Evolutionary conservation across 2,797 vertebrate genomes (phyloP), one percentile per base, ranked within the genome.

Genomic region (Mycteria americana): DNA sequence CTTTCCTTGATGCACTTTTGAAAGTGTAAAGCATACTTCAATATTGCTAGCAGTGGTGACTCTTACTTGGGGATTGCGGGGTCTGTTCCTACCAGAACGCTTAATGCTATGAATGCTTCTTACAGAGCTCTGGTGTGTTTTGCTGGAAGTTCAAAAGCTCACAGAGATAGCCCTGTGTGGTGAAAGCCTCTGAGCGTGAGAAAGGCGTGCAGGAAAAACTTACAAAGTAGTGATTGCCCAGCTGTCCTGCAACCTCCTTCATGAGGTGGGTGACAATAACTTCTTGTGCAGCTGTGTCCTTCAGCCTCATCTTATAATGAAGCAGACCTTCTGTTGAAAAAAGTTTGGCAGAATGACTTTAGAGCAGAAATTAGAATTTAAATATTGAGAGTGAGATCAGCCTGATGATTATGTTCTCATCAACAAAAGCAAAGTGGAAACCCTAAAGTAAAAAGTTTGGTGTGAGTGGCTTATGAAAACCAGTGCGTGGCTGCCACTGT

Each of bases 401-500:
- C 27, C 22, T 50, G 18, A 33, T 39, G 14, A n/a, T 41, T 57
- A 0, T 28, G 11, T 53, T 91, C n/a, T 75, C 18, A 46, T 8
- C 46, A 46, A 43, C 23, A 45, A 56, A 56, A 82, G 35, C 21
- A 13, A 85, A 50, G 31, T 37, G 19, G 16, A 77, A 78, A 22
- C 8, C 25, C 3, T 56, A 8, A 56, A 62, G 57, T 69, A 10
- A 73, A 57, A 68, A 18, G 5, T 39, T 59, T 15, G 16, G 5
- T 60, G 9, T 25, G 9, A 39, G 14, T 18, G 21, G 27, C 24
- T 59, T 50, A 10, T 33, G 50, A 62, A 25, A 88, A 63, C 16
- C 4, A 41, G 9, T n/a, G 6, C 0, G 0, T 50, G 31, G 11
- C 43, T 62, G 53, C 25, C 33, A 57, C 3, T 28, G 5, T 67